Evolutionary conservation across 2,113 vertebrate genomes (phyloP).

Genomic region (Gallinago undulata): DNA sequence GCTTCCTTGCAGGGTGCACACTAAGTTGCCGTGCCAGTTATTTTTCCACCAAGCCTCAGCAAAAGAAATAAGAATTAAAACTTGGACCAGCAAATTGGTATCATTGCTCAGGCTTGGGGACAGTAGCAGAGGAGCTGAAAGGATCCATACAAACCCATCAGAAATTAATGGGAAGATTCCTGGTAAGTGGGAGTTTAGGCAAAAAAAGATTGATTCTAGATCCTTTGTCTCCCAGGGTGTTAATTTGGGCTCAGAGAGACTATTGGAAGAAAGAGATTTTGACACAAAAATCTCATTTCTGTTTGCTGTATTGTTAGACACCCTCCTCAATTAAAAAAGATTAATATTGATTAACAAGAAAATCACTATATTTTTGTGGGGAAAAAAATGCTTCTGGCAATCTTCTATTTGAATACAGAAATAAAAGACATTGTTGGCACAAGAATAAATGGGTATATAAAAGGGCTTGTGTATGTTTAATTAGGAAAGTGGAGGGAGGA

Average conservation of each 20-base stretch:
- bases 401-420: not conserved
- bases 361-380: constrained; percentile 22
- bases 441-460: constrained; percentile 1
- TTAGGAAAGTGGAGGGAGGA: constrained; percentile 27
- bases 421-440: not conserved
- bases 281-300: not conserved
- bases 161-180: not conserved
- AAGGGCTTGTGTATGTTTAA: constrained; percentile 29
- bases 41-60: not conserved
- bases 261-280: constrained; percentile 3
- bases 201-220: constrained; percentile 30
- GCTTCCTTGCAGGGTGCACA: not conserved
- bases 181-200: constrained; percentile 17
- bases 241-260: not conserved
- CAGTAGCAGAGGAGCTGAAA: not conserved
- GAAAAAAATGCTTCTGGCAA: not conserved
- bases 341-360: constrained; percentile 39
- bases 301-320: not conserved
- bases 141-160: not conserved
- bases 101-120: not conserved
- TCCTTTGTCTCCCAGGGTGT: constrained; percentile 27
- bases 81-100: not conserved
- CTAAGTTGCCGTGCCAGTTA: not conserved
- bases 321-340: not conserved
- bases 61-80: not conserved